These are phyloP conservation scores for Amorpha juglandis DNA, from an alignment of 2,888 invertebrate genomes.

Conservation along the genomic window DNA sequence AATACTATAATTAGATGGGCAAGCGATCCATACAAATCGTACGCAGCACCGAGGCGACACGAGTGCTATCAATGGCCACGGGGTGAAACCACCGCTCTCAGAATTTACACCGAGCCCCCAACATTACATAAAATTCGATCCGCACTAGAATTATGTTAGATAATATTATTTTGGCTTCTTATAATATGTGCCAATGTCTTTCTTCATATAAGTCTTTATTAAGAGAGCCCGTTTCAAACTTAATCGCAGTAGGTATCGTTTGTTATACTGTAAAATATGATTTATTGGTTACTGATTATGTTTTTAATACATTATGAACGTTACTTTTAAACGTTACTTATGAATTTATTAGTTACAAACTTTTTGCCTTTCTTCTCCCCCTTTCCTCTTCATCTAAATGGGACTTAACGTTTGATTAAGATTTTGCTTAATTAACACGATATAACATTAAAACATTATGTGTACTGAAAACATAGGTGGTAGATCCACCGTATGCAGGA, in stretches of 20 bases:
- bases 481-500: too few species aligned
- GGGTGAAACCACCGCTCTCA: conserved; percentile 49
- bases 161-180: conserved; percentile 45
- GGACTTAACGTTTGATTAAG: too few species aligned
- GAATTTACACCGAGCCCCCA: conserved; percentile 65
- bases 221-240: background rate
- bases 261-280: too few species aligned
- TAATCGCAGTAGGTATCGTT: background rate
- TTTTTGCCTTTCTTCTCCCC: too few species aligned
- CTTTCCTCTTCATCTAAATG: too few species aligned
- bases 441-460: too few species aligned
- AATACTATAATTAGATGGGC: background rate
- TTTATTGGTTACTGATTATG: too few species aligned
- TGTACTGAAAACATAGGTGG: too few species aligned
- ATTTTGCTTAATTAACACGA: too few species aligned
- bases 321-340: too few species aligned
- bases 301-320: too few species aligned
- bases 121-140: conserved; percentile 72
- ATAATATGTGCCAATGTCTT: conserved; percentile 1
- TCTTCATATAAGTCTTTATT: background rate
- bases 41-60: conserved; percentile 42
- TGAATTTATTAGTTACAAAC: too few species aligned
- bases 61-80: conserved; percentile 62
- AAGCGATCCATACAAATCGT: conserved; percentile 22
- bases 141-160: conserved; percentile 61